phyloP scores from a whole-genome alignment of 2,888 invertebrate species.

The Drosophila antonietae region DNA sequence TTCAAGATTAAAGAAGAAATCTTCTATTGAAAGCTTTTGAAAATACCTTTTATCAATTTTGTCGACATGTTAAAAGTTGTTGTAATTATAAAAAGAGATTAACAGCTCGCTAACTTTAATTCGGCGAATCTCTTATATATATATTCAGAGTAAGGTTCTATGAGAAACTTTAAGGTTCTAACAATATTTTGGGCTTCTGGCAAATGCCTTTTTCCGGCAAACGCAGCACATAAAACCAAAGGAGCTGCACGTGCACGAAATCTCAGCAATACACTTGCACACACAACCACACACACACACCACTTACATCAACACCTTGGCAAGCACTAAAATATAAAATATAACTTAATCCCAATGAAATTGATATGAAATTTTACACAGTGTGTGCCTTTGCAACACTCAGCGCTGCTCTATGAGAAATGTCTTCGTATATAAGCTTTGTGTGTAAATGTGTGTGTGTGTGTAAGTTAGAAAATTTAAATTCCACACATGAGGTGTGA shows the following conservation, averaged over 20 bases:
- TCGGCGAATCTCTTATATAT: background rate
- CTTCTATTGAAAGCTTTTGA: background rate
- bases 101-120: slow-evolving; percentile 17
- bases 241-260: slow-evolving; percentile 69
- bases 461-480: slow-evolving; percentile 57
- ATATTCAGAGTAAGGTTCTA: background rate
- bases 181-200: slow-evolving; percentile 57
- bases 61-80: background rate
- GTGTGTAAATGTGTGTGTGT: background rate
- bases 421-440: slow-evolving; percentile 9
- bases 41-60: background rate
- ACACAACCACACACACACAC: slow-evolving; percentile 23
- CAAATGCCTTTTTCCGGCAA: slow-evolving; percentile 36
- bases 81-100: background rate
- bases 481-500: slow-evolving; percentile 75
- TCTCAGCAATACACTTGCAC: slow-evolving; percentile 56
- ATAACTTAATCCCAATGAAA: slow-evolving; percentile 78
- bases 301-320: slow-evolving; percentile 64
- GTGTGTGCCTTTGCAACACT: slow-evolving; percentile 27
- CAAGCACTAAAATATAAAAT: slow-evolving; percentile 77
- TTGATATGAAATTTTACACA: slow-evolving; percentile 72
- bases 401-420: slow-evolving; percentile 42
- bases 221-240: slow-evolving; percentile 58
- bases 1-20: background rate
- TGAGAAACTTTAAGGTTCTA: slow-evolving; percentile 45